Conservation (phyloP, 1,140 invertebrate genomes). For the Asobara japonica region DNA sequence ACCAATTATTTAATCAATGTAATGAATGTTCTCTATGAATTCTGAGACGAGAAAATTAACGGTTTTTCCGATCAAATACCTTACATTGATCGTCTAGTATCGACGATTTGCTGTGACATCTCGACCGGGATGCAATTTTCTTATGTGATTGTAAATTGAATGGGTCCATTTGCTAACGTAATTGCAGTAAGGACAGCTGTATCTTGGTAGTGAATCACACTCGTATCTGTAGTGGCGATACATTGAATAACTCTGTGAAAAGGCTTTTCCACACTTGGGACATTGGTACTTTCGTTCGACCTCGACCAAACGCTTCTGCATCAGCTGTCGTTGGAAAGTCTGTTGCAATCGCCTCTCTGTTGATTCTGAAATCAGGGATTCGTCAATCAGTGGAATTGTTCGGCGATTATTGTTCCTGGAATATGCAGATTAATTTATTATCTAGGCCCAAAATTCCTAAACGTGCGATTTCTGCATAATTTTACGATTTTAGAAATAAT, state of each 20-base stretch:
- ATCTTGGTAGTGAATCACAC: slow-evolving; percentile 75
- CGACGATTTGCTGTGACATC: slow-evolving; percentile 49
- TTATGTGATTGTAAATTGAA: slow-evolving; percentile 58
- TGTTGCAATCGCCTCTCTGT: slow-evolving; percentile 13
- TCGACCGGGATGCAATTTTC: slow-evolving; percentile 52
- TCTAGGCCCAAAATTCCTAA: neutral
- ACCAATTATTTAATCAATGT: too few species aligned
- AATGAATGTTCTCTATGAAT: too few species aligned
- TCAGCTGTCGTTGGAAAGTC: neutral
- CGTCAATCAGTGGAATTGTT: neutral
- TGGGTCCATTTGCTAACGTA: slow-evolving; percentile 58
- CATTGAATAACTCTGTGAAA: slow-evolving; percentile 68
- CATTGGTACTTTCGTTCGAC: slow-evolving; percentile 45
- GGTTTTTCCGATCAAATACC: too few species aligned
- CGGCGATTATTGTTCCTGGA: neutral
- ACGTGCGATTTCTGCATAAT: neutral
- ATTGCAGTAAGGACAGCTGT: slow-evolving; percentile 70
- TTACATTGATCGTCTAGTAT: slow-evolving; percentile 39
- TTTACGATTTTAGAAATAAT: neutral
- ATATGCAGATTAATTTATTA: slow-evolving; percentile 1
- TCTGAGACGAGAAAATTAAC: too few species aligned
- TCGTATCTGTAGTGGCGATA: slow-evolving; percentile 76
- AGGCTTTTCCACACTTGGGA: slow-evolving; percentile 55
- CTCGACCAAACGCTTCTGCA: slow-evolving; percentile 2
- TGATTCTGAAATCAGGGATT: slow-evolving; percentile 46